Evolutionary conservation across 2,888 invertebrate species (phyloP).

Genomic region (Glyphotaelius pellucidus): DNA sequence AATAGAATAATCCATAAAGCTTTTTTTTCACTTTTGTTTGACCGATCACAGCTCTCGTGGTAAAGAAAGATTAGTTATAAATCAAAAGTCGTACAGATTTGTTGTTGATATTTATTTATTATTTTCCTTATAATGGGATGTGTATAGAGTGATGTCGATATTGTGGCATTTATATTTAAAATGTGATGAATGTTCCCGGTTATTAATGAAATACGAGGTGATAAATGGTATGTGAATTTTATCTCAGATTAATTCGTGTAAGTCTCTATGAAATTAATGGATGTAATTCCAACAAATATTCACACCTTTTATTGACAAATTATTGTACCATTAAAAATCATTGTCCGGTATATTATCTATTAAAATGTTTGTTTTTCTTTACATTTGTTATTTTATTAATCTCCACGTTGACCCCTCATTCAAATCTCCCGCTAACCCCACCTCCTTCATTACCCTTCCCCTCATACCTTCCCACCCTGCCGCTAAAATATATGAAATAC

Average conservation of each 20-base stretch:
- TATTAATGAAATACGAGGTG: slow-evolving; percentile 55
- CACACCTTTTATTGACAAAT: slow-evolving; percentile 56
- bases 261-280: slow-evolving; percentile 45
- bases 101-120: slow-evolving; percentile 50
- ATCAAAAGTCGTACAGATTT: slow-evolving; percentile 23
- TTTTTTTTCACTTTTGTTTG: neutral
- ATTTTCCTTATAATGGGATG: slow-evolving; percentile 44
- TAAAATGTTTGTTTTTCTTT: slow-evolving; percentile 66
- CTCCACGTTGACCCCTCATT: neutral
- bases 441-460: no score
- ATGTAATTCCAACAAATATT: slow-evolving; percentile 53
- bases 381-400: slow-evolving; percentile 27
- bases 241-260: slow-evolving; percentile 48
- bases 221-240: slow-evolving; percentile 46
- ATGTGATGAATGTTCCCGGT: slow-evolving; percentile 66
- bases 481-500: no score
- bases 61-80: neutral
- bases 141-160: slow-evolving; percentile 58
- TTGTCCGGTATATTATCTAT: slow-evolving; percentile 66
- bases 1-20: neutral
- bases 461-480: no score
- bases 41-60: neutral
- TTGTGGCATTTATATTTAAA: slow-evolving; percentile 58
- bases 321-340: slow-evolving; percentile 61
- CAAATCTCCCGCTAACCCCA: no score